phyloP scores from a whole-genome alignment of 2,888 invertebrate species.

The Tetanocera ferruginea region DNA sequence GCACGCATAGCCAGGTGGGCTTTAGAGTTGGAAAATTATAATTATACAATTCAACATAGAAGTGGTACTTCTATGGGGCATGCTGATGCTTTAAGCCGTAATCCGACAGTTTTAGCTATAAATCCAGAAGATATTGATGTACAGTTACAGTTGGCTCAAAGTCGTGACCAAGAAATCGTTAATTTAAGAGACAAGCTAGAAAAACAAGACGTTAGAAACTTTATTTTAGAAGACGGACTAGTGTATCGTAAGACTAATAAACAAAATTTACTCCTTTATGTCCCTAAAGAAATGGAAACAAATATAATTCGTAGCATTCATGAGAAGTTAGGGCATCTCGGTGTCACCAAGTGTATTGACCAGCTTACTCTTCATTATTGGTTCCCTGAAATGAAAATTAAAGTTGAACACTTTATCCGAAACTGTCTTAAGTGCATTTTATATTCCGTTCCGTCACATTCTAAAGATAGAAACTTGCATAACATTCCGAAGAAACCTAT shows the following conservation, averaged over 20 bases:
- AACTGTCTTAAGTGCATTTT: constrained; percentile 35
- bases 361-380: constrained; percentile 33
- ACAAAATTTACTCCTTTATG: constrained; percentile 15
- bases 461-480: constrained; percentile 11
- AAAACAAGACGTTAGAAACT: constrained; percentile 6
- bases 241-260: constrained; percentile 26
- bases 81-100: constrained; percentile 45
- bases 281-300: constrained; percentile 33
- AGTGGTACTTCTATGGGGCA: constrained; percentile 46
- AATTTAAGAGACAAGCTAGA: constrained; percentile 25
- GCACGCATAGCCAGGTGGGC: constrained; percentile 52
- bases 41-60: constrained; percentile 45
- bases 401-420: constrained; percentile 30
- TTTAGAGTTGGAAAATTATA: constrained; percentile 49
- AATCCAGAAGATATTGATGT: neutral
- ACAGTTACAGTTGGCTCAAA: constrained; percentile 27
- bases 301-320: constrained; percentile 33
- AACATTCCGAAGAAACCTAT: constrained; percentile 29
- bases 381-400: constrained; percentile 34
- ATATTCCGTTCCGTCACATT: constrained; percentile 11
- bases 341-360: constrained; percentile 35
- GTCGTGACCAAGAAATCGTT: constrained; percentile 24
- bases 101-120: neutral
- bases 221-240: constrained; percentile 37
- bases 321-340: constrained; percentile 38